Percentiles rank a stretch among this genome's conserved stretches.
These are phyloP conservation scores for Chloropsis cyanopogon DNA, from an alignment of 2,113 vertebrate genomes.

Conservation along the genomic window DNA sequence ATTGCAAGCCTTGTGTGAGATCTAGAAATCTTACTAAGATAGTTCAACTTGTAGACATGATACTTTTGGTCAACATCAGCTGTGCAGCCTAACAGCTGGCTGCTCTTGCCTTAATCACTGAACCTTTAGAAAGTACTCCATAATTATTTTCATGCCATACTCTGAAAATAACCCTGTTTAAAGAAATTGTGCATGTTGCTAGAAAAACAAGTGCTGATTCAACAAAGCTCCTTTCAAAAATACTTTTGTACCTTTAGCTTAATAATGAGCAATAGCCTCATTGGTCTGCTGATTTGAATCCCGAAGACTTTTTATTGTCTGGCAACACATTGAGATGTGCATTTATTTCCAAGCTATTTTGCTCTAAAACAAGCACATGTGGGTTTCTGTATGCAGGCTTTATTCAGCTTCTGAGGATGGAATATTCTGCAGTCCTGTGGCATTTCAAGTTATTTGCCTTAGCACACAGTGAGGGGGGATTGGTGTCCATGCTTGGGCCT, in stretches of 20 bases:
- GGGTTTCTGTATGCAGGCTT: not conserved
- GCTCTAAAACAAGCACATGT: not conserved
- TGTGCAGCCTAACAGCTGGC: constrained; percentile 5
- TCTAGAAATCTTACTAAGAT: not conserved
- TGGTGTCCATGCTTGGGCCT: not conserved
- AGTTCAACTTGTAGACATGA: not conserved
- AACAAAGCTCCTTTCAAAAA: not conserved
- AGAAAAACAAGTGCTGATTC: constrained; percentile 20
- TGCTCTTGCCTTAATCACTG: constrained; percentile 8
- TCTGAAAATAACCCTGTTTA: constrained; percentile 11
- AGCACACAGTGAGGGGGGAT: fast-evolving
- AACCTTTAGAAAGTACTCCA: not conserved
- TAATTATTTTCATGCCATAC: not conserved
- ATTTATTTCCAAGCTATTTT: not conserved
- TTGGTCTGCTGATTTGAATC: not conserved
- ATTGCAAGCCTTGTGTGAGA: not conserved
- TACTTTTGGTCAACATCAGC: constrained; percentile 15
- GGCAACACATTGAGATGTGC: not conserved
- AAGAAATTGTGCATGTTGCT: not conserved
- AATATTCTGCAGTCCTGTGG: not conserved
- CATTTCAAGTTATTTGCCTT: not conserved
- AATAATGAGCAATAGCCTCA: not conserved
- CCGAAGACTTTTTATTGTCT: not conserved
- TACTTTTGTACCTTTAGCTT: constrained; percentile 5
- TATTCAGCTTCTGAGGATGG: not conserved